These are phyloP conservation scores for Panthera tigris DNA, from an alignment of 2,113 vertebrate species.

Conservation along the genomic window DNA sequence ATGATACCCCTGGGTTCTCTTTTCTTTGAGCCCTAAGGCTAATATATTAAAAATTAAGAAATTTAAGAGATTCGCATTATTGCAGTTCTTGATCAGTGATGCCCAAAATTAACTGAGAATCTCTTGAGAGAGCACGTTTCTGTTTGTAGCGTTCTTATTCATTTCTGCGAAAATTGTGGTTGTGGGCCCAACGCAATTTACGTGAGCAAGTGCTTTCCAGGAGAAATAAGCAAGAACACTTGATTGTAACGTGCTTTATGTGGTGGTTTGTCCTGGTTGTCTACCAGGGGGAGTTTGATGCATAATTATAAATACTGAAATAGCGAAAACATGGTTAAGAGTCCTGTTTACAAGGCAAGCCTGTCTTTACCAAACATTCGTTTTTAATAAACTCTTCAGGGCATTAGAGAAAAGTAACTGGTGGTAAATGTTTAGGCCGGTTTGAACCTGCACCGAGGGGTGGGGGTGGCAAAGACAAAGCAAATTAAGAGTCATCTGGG, in stretches of 20 bases:
- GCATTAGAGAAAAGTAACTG: background rate
- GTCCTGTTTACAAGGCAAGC: background rate
- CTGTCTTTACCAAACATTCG: background rate
- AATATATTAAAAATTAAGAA: conserved; percentile 46
- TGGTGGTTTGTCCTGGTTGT: background rate
- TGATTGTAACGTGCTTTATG: background rate
- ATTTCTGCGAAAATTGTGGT: background rate
- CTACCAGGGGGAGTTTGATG: background rate
- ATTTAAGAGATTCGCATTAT: conserved; percentile 40
- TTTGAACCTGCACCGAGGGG: background rate
- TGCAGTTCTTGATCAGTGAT: conserved; percentile 29
- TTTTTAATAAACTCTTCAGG: background rate
- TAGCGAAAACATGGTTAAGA: background rate
- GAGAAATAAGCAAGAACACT: background rate
- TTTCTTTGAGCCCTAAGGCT: conserved; percentile 4
- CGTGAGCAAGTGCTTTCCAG: background rate
- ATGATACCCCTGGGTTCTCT: background rate
- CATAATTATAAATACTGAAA: background rate
- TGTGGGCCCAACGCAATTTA: background rate
- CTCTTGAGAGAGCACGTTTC: conserved; percentile 1
- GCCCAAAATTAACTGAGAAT: conserved; percentile 65
- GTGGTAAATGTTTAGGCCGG: too few species aligned
- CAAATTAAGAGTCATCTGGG: background rate
- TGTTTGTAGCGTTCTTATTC: background rate
- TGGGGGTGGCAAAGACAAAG: background rate